phyloP scores from a whole-genome alignment of 2,113 vertebrate species.

The Strigops habroptila region DNA sequence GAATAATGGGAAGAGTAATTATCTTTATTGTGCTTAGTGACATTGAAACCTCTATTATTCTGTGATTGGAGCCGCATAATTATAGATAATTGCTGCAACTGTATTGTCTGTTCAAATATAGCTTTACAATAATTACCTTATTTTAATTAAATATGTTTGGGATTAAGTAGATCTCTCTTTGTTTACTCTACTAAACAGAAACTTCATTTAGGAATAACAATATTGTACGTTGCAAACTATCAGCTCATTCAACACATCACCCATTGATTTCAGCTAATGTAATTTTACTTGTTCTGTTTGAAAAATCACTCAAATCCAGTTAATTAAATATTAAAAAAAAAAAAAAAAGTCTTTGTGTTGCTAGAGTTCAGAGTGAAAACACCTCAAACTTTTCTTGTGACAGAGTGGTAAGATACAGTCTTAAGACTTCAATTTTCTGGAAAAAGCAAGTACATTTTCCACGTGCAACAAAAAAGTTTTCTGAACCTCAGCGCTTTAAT shows the following conservation, averaged over 20 bases:
- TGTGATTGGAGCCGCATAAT: constrained; percentile 69
- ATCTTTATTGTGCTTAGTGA: constrained; percentile 72
- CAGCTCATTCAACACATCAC: background rate
- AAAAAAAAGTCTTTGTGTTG: background rate
- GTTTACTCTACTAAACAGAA: constrained; percentile 51
- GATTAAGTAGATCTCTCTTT: constrained; percentile 54
- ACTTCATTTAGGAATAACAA: constrained; percentile 51
- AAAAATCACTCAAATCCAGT: constrained; percentile 9
- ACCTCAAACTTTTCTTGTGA: background rate
- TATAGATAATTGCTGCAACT: constrained; percentile 70
- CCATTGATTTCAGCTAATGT: background rate
- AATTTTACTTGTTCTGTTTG: background rate
- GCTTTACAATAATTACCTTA: constrained; percentile 67
- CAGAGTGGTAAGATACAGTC: background rate
- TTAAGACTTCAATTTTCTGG: background rate
- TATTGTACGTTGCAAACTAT: background rate
- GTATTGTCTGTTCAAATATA: constrained; percentile 74
- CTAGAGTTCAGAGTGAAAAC: background rate
- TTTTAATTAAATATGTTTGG: constrained; percentile 77
- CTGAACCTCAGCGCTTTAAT: background rate
- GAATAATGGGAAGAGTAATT: constrained; percentile 76
- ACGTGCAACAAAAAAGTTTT: background rate
- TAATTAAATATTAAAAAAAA: background rate
- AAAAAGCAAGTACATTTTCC: background rate
- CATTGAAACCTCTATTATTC: constrained; percentile 75